Evolutionary conservation across 2,113 vertebrate genomes (phyloP).

Genomic region (Megaleporinus macrocephalus): DNA sequence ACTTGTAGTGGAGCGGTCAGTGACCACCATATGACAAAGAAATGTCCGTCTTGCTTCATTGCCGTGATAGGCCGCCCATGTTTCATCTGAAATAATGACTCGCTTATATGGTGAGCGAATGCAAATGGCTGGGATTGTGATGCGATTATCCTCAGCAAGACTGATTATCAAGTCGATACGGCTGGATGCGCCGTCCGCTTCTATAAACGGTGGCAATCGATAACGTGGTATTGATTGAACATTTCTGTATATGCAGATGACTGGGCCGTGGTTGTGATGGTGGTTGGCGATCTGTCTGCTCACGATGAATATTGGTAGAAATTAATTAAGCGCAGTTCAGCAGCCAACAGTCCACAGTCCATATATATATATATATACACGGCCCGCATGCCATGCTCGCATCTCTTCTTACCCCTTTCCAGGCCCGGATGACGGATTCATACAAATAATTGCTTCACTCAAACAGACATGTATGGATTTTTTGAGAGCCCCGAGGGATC

Average conservation of each 20-base stretch:
- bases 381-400: background rate
- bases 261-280: too few species aligned
- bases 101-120: conserved; percentile 29
- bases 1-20: too few species aligned
- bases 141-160: conserved; percentile 53
- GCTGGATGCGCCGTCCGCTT: conserved; percentile 2
- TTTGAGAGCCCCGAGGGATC: background rate
- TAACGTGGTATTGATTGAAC: conserved; percentile 48
- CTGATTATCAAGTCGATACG: conserved; percentile 40
- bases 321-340: conserved; percentile 36
- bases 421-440: conserved; percentile 3
- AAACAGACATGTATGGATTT: conserved; percentile 20
- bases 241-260: conserved; percentile 42
- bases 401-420: background rate
- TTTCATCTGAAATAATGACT: conserved; percentile 37
- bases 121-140: conserved; percentile 28
- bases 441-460: conserved; percentile 16
- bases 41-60: conserved; percentile 7
- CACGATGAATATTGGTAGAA: conserved; percentile 29
- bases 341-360: background rate
- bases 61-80: background rate
- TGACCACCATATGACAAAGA: background rate
- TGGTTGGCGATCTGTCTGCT: too few species aligned
- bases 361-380: too few species aligned
- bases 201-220: conserved; percentile 48